Evolutionary conservation across 2,113 vertebrate species (phyloP).

Genomic region (Gallinago jamesoni): DNA sequence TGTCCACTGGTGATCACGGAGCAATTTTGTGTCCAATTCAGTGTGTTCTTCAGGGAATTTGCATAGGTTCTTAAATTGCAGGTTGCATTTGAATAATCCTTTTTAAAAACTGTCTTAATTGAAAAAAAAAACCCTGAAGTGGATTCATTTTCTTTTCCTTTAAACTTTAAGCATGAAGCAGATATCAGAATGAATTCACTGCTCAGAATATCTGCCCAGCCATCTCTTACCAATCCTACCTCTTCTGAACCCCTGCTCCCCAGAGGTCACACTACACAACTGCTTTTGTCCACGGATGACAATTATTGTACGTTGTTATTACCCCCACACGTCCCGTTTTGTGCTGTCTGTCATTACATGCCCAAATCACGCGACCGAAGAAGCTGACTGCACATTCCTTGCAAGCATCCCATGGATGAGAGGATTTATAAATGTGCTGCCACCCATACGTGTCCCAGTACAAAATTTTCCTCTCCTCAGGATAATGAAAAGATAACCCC

Average conservation of each 20-base stretch:
- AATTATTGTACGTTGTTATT: background rate
- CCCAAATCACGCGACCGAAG: background rate
- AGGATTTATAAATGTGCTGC: background rate
- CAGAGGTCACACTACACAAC: background rate
- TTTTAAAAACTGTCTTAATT: background rate
- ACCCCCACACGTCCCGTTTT: background rate
- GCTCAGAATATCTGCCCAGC: background rate
- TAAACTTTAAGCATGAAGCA: background rate
- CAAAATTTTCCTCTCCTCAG: background rate
- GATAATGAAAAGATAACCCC: background rate
- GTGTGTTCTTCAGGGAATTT: background rate
- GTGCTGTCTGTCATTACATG: background rate
- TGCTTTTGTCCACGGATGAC: background rate
- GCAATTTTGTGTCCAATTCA: background rate
- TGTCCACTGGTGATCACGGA: background rate
- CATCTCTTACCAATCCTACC: background rate
- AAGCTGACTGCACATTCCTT: background rate
- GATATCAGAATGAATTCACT: background rate
- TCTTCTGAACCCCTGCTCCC: background rate
- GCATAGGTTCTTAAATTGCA: background rate
- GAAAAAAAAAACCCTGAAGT: background rate
- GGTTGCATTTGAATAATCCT: background rate
- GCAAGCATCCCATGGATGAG: background rate
- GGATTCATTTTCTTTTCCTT: background rate
- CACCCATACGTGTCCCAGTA: rapidly evolving